Evolutionary conservation across 2,888 invertebrate genomes (phyloP), one percentile per base, ranked within the genome.

Genomic region (Busseola fusca): DNA sequence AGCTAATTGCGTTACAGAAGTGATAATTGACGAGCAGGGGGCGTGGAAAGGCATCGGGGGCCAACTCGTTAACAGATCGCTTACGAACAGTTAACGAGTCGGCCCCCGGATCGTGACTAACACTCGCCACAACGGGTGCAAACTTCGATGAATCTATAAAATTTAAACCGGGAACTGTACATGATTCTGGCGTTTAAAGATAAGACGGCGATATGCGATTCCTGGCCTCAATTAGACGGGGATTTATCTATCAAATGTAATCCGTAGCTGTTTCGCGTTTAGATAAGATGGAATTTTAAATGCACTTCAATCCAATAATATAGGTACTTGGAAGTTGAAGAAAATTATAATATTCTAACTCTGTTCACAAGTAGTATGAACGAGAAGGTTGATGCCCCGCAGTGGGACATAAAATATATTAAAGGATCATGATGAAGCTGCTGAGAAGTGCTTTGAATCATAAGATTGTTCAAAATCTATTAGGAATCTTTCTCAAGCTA

Each of bases 21-120:
- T 87, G 92, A 90, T 93, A 93, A 94, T 94, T 90, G 93, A 92
- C 92, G 89, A 79, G 86, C 80, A 78, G 81, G 87, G 90, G 88
- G 91, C 86, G 94, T 87, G 89, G 92, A 93, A 91, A 88, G 89
- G 81, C 83, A 84, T 82, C 86, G 82, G 78, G 81, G 83, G 87
- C 84, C 83, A 76, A 74, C 75, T 79, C 86, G 94, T 85, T 91
- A 94, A 94, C 88, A 83, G 93, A 93, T 89, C 81, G 87, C 85
- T 86, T 86, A 87, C 84, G 85, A 78, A 72, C 83, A 82, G 83
- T 84, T n/a, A n/a, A n/a, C n/a, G n/a, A n/a, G n/a, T n/a, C n/a
- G 72, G 79, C 72, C 73, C 74, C 72, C 71, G 76, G 74, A 85
- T 75, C 75, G 80, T 93, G 92, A 93, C 91, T 93, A 91, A 93